Percentiles rank a stretch among this genome's conserved stretches.
Evolutionary conservation across 1,140 invertebrate species (phyloP).

Genomic region (Cyclargus thomasi): DNA sequence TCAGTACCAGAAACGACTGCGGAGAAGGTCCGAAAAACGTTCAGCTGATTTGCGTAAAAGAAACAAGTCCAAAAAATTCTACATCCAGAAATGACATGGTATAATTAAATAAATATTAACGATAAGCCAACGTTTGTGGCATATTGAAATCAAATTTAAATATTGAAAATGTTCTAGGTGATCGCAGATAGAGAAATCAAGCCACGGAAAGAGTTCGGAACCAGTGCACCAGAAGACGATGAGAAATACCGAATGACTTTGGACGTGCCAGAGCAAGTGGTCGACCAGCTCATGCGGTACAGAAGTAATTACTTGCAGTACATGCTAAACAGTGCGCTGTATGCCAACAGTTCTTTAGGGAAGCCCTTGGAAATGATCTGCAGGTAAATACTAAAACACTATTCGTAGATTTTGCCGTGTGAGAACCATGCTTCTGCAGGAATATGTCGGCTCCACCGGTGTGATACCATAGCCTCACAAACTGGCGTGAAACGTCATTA

Average conservation of each 20-base stretch:
- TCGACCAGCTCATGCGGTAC: constrained; percentile 45
- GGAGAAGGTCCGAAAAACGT: constrained; percentile 43
- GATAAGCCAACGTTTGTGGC: no score
- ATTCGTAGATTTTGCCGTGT: background rate
- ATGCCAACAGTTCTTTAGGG: constrained; percentile 52
- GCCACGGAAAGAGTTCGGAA: constrained; percentile 33
- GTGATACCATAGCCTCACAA: no score
- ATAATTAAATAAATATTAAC: background rate
- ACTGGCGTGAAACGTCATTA: no score
- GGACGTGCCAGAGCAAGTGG: constrained; percentile 35
- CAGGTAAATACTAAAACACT: constrained; percentile 46
- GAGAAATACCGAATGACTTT: constrained; percentile 43
- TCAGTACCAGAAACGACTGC: constrained; percentile 34
- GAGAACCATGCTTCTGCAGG: no score
- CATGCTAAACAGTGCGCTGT: constrained; percentile 61
- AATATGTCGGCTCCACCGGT: no score
- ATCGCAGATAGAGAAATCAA: constrained; percentile 52
- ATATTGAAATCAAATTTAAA: no score
- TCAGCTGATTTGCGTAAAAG: constrained; percentile 46
- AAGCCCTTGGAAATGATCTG: constrained; percentile 64
- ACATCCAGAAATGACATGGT: constrained; percentile 31
- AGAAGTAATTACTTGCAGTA: constrained; percentile 60
- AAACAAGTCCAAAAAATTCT: constrained; percentile 42
- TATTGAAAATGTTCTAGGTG: background rate
- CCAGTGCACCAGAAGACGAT: constrained; percentile 21